Evolutionary conservation across 1,140 invertebrate genomes (phyloP), one percentile per base, ranked within the genome.

Genomic region (Drosophila mayri): DNA sequence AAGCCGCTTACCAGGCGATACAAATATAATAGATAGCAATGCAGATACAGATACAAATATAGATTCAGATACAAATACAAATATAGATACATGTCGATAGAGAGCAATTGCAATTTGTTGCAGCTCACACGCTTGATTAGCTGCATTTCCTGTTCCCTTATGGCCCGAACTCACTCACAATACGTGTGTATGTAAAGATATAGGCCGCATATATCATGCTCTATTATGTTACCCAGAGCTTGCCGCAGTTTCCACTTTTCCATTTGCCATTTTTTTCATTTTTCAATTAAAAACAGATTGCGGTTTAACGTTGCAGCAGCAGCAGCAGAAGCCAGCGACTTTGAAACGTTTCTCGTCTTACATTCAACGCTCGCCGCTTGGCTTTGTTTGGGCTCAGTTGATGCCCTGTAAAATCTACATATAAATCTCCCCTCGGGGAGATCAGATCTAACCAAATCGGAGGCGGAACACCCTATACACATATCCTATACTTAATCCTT

Each of bases 231-330:
- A 55, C 52, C 59, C 68, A 20, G 70, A 20, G 70, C 12, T 50
- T 41, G 43, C 55, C 57, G 41, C 60, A 43, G 37, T 62, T 46
- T 61, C 41, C 65, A 40, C 46, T 63, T 32, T 84, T 65, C 58
- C 59, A 59, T 61, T 79, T 80, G 76, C 66, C 85, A 86, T 86
- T 86, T 50, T 38, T 79, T 49, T 38, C 44, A 43, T 61, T 79
- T 79, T 80, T 86, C 76, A 87, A 87, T 87, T 87, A 80, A 77
- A 87, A 88, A 88, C 84, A 54, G 84, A 64, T 88, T 88, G 84
- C 84, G 84, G 84, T 87, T 87, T 76, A 55, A 65, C 64, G 67
- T 81, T 73, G 61, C 62, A 81, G 64, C 61, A 12, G 58, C 62
- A 80, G 63, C 61, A 25, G 25, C 25, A 25, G 25, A 25, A 25